phyloP scores from a whole-genome alignment of 1,140 invertebrate genomes.

The Apis cerana region DNA sequence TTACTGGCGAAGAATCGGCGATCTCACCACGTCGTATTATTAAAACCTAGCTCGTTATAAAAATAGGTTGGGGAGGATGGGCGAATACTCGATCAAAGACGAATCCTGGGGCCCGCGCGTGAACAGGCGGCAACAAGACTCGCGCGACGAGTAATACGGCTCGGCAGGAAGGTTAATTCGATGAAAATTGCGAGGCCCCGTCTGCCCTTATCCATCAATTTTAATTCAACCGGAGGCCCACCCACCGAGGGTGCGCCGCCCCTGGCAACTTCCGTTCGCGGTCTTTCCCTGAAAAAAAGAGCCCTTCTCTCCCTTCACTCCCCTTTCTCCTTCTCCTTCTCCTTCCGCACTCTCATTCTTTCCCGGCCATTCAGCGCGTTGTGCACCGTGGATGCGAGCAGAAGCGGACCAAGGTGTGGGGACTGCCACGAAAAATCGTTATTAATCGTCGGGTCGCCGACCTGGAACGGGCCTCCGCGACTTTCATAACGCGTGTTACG shows the following conservation, averaged over 20 bases:
- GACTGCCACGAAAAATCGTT: slow-evolving; percentile 64
- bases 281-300: slow-evolving; percentile 53
- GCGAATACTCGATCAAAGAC: slow-evolving; percentile 25
- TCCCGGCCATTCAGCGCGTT: slow-evolving; percentile 37
- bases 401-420: slow-evolving; percentile 21
- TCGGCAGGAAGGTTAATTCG: slow-evolving; percentile 46
- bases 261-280: slow-evolving; percentile 58
- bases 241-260: slow-evolving; percentile 61
- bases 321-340: slow-evolving; percentile 8
- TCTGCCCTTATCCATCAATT: slow-evolving; percentile 63
- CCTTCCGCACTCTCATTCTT: slow-evolving; percentile 36
- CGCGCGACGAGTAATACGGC: slow-evolving; percentile 40
- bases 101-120: slow-evolving; percentile 12
- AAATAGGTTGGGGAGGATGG: not conserved
- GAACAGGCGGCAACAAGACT: slow-evolving; percentile 26
- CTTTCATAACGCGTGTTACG: slow-evolving; percentile 10
- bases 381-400: slow-evolving; percentile 40
- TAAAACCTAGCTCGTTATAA: not conserved
- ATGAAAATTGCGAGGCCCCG: slow-evolving; percentile 59
- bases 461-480: slow-evolving; percentile 41
- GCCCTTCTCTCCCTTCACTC: not conserved
- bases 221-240: slow-evolving; percentile 60
- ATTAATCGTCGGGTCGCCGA: slow-evolving; percentile 65
- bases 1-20: not conserved
- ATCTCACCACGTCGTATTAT: not conserved